These are phyloP conservation scores for Steatocranus sp. DNA, from an alignment of 2,797 vertebrate genomes.

Conservation along the genomic window DNA sequence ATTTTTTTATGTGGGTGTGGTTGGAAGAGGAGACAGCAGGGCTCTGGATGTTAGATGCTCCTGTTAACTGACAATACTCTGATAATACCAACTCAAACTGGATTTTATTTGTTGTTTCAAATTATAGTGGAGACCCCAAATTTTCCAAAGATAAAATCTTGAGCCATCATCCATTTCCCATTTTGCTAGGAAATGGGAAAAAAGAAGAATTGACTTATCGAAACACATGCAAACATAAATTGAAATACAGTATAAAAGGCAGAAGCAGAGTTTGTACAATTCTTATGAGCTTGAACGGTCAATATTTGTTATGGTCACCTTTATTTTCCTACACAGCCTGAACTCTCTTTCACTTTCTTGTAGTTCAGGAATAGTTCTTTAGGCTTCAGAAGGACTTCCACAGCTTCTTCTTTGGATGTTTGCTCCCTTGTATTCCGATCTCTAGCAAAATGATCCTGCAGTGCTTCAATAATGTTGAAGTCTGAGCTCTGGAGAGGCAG, in stretches of 20 bases:
- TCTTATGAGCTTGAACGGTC: background rate
- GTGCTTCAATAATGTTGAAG: background rate
- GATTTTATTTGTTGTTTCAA: background rate
- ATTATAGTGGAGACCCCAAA: background rate
- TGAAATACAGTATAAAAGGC: background rate
- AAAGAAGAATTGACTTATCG: background rate
- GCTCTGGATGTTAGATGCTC: background rate
- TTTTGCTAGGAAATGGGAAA: background rate
- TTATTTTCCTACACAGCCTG: background rate
- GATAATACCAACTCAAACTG: background rate
- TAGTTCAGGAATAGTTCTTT: background rate
- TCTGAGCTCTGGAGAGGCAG: background rate
- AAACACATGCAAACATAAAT: background rate
- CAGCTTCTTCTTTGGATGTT: background rate
- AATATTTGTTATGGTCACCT: background rate
- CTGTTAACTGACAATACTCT: background rate
- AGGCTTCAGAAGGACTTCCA: background rate
- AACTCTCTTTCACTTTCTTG: background rate
- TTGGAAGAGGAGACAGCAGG: background rate
- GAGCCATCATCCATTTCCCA: background rate
- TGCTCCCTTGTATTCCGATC: background rate
- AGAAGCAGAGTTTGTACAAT: background rate
- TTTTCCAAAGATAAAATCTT: background rate
- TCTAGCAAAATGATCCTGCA: background rate
- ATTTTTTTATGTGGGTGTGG: constrained; percentile 6